A percentile compares a stretch with the other conserved stretches of the same genome.
Evolutionary conservation across 2,797 vertebrate species (phyloP).

Genomic region (Cossypha dichroa): DNA sequence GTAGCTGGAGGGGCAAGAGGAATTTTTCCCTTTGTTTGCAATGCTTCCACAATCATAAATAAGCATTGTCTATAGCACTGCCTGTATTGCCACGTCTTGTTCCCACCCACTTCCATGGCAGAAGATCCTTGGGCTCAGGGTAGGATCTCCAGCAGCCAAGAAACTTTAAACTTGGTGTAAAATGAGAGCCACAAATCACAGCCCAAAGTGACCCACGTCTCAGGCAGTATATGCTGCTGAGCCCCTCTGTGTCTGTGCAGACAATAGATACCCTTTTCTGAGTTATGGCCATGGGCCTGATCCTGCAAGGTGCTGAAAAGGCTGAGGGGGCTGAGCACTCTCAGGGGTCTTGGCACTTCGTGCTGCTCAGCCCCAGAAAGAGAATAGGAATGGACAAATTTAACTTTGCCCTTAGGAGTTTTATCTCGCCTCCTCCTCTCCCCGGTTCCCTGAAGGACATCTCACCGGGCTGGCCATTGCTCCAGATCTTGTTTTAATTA

Average conservation of each 20-base stretch:
- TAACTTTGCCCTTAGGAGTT: neutral
- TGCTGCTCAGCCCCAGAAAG: neutral
- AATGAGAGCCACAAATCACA: conserved; percentile 21
- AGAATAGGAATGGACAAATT: neutral
- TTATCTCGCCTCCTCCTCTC: neutral
- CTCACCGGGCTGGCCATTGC: neutral
- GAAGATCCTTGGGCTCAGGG: conserved; percentile 1
- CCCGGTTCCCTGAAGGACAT: neutral
- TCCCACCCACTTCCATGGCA: conserved; percentile 50
- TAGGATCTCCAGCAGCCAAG: neutral
- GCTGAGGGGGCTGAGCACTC: neutral
- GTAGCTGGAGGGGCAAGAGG: conserved; percentile 7
- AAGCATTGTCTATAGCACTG: conserved; percentile 44
- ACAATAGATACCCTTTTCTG: conserved; percentile 22
- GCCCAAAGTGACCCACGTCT: neutral
- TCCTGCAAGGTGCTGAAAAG: conserved; percentile 49
- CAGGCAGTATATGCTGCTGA: neutral
- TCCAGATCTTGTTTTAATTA: conserved; percentile 33
- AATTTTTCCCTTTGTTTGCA: conserved; percentile 47
- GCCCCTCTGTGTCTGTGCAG: neutral
- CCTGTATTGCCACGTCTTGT: neutral
- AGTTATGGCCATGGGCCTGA: neutral
- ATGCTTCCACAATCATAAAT: conserved; percentile 34
- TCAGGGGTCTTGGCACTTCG: neutral
- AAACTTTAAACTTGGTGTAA: conserved; percentile 2